Evolutionary conservation across 2,888 invertebrate species (phyloP).

Genomic region (Caradrina clavipalpis): DNA sequence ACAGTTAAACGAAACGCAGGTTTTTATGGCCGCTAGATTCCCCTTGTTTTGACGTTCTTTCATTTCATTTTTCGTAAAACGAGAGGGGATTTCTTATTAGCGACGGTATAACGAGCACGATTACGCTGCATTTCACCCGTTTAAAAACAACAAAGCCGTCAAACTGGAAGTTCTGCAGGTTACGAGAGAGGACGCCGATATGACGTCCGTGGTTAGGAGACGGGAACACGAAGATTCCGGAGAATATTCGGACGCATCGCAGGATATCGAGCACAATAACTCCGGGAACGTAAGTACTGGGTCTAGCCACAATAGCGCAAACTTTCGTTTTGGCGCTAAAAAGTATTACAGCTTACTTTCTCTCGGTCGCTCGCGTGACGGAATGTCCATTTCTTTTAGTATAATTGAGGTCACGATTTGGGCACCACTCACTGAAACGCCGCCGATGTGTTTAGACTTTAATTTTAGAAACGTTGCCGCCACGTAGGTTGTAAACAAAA

Average conservation of each 20-base stretch:
- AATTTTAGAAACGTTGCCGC: constrained; percentile 70
- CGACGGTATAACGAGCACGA: constrained; percentile 72
- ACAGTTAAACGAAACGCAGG: constrained; percentile 73
- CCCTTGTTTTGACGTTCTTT: constrained; percentile 88
- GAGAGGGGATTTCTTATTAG: constrained; percentile 78
- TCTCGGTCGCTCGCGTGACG: constrained; percentile 86
- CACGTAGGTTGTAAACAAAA: constrained; percentile 76
- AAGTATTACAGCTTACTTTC: constrained; percentile 87
- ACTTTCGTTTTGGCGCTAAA: constrained; percentile 88
- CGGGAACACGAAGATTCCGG: constrained; percentile 86
- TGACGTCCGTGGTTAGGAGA: constrained; percentile 87
- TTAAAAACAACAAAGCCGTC: constrained; percentile 73
- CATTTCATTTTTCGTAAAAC: constrained; percentile 77
- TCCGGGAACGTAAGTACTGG: constrained; percentile 86
- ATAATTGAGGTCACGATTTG: constrained; percentile 87
- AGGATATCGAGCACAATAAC: constrained; percentile 86
- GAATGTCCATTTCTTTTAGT: constrained; percentile 89
- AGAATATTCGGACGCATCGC: constrained; percentile 88
- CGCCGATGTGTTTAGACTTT: constrained; percentile 78
- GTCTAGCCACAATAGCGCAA: constrained; percentile 62
- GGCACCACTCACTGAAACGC: constrained; percentile 83
- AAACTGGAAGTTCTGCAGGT: constrained; percentile 88
- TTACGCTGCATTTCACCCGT: constrained; percentile 71
- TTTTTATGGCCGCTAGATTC: constrained; percentile 85
- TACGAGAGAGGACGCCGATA: constrained; percentile 84